Conservation (phyloP, 2,113 vertebrate genomes). For the Stictonetta naevosa region DNA sequence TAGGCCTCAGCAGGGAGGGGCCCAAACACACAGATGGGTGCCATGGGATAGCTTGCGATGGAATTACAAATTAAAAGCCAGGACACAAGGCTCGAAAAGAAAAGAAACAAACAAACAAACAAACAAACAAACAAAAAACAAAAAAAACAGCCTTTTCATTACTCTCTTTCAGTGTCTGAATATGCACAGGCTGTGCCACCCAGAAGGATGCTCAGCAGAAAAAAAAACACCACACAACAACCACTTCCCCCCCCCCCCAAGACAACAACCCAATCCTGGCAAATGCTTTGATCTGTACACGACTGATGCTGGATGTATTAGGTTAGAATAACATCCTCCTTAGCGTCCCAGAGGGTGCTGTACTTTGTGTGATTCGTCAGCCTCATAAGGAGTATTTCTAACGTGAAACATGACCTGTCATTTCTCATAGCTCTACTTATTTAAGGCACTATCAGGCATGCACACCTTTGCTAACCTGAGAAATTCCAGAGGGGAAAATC, state of each 20-base stretch:
- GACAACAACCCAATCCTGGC: fast-evolving
- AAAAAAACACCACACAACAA: neutral
- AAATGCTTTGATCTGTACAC: neutral
- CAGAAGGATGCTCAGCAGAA: neutral
- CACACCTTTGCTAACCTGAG: neutral
- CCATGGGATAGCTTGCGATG: neutral
- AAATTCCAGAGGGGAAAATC: neutral
- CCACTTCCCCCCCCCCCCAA: no score
- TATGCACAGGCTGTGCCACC: fast-evolving
- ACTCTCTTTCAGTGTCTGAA: neutral
- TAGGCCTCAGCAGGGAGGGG: neutral
- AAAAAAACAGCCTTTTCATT: neutral
- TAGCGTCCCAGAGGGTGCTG: neutral
- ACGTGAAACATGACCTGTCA: neutral
- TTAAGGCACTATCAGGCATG: neutral
- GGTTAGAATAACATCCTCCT: neutral
- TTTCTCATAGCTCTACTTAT: neutral
- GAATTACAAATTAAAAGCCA: neutral
- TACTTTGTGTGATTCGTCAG: neutral
- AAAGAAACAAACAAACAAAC: neutral
- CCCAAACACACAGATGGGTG: neutral
- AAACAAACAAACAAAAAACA: neutral
- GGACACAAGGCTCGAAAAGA: neutral
- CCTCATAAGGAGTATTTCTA: neutral
- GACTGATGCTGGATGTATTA: neutral